These are phyloP conservation scores for Athene cunicularia DNA, from an alignment of 2,113 vertebrate genomes.

Conservation along the genomic window DNA sequence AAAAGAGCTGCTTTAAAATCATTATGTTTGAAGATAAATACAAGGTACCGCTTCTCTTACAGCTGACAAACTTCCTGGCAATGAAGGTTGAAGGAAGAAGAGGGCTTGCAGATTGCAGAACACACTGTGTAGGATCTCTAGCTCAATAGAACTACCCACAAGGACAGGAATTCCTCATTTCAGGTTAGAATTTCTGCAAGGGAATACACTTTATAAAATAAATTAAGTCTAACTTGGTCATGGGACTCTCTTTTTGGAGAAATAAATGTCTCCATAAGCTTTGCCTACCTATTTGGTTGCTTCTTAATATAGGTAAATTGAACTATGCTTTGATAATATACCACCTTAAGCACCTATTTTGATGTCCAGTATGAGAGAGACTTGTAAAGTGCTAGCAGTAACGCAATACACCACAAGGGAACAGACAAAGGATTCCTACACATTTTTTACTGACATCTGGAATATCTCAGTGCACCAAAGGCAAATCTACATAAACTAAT, in stretches of 20 bases:
- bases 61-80: neutral
- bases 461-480: neutral
- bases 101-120: neutral
- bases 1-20: neutral
- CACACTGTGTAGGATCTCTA: neutral
- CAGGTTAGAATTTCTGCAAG: neutral
- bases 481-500: neutral
- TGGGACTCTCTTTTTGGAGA: neutral
- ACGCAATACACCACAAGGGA: neutral
- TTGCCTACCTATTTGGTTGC: neutral
- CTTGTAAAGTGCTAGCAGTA: neutral
- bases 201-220: neutral
- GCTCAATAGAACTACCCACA: neutral
- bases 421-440: neutral
- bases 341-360: neutral
- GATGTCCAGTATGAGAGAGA: neutral
- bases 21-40: neutral
- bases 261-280: neutral
- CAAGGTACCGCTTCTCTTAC: neutral
- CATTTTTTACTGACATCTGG: neutral
- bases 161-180: neutral
- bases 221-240: neutral
- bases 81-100: neutral
- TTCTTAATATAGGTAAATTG: neutral
- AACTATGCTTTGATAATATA: neutral